Evolutionary conservation across 2,888 invertebrate species (phyloP), one percentile per base, ranked within the genome.

Genomic region (Heteromurus nitidus): DNA sequence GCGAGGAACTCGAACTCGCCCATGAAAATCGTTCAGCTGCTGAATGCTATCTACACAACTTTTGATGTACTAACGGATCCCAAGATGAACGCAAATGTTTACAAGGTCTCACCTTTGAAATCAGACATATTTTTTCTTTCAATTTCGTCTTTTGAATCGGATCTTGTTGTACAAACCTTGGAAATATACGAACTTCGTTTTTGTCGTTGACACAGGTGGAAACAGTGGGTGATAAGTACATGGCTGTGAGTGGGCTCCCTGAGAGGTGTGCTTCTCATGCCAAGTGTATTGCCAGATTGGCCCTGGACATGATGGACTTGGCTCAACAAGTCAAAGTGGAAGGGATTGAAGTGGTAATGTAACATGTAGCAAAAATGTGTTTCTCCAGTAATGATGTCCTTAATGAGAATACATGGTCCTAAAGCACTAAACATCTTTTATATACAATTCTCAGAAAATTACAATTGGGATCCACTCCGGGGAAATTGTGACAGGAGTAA

Each of bases 221-320:
- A 90, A 98, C 98, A 13, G 96, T 98, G 24, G 98, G 98, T 81
- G 98, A 98, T 90, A 98, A 98, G 89, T 98, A 98, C 89, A 98
- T 98, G 98, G 97, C 97, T 0, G 98, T 97, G 0, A 96, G 97
- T 87, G 98, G 98, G 60, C 91, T 98, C 70, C 98, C 98, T 0
- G 97, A 97, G 88, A 94, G 94, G 9, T 97, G 97, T 89, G 92
- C 93, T 76, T 94, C 94, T 47, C 98, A 98, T 88, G 97, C 97
- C 16, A 93, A 94, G 87, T 96, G 96, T 88, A 97, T 98, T 88
- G 96, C 95, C 0, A 92, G 93, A 80, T 91, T 98, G 42, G 97
- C 98, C 7, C 90, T 98, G 26, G 97, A 97, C 88, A 96, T 98
- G 95, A 96, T 98, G 96, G 97, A 97, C 89, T 92, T 96, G 79